phyloP scores from a whole-genome alignment of 2,888 invertebrate species.

The Leptopterna dolabrata region DNA sequence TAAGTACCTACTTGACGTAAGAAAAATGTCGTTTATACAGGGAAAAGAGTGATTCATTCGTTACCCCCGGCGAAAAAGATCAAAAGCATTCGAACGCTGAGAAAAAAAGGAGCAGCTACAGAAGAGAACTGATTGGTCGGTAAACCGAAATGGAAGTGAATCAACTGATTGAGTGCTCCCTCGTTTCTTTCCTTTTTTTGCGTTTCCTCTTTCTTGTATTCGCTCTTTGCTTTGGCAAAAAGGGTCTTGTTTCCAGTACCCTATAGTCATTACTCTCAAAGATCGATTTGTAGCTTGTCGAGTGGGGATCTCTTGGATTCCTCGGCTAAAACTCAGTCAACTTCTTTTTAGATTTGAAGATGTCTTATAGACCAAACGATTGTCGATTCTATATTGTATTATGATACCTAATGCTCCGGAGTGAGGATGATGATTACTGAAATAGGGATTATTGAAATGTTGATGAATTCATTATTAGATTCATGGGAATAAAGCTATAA shows the following conservation, averaged over 20 bases:
- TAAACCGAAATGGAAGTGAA: conserved; percentile 38
- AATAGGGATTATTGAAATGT: too few relatives aligned
- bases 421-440: too few relatives aligned
- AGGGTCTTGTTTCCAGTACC: conserved; percentile 1
- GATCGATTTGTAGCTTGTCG: neutral
- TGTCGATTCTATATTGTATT: too few relatives aligned
- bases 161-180: conserved; percentile 19
- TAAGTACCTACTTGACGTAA: neutral
- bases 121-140: conserved; percentile 37
- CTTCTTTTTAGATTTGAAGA: too few relatives aligned
- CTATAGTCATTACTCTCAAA: neutral
- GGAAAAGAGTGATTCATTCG: neutral
- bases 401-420: too few relatives aligned
- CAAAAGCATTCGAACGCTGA: neutral
- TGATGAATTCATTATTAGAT: too few relatives aligned
- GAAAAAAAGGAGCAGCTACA: neutral
- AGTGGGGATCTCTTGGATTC: neutral
- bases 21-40: neutral
- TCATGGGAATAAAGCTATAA: too few relatives aligned
- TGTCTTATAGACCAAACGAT: too few relatives aligned
- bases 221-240: conserved; percentile 15
- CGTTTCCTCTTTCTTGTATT: conserved; percentile 6
- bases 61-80: conserved; percentile 9
- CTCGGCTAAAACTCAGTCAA: neutral
- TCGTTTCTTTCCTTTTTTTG: neutral